phyloP scores from a whole-genome alignment of 2,113 vertebrate genomes.

The Phalacrocorax aristotelis region DNA sequence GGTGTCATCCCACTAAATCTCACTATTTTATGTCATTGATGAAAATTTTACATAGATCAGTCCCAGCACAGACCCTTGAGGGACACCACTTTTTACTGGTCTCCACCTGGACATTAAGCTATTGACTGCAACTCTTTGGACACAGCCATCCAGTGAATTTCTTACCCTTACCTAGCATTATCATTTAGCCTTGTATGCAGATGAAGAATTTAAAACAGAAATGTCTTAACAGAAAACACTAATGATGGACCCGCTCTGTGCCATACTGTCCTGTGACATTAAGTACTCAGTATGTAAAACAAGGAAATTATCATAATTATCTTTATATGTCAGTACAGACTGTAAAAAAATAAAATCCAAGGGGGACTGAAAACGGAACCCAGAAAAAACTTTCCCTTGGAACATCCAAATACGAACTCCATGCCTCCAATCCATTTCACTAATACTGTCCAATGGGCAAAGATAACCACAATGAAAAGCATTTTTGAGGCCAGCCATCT shows the following conservation, averaged over 20 bases:
- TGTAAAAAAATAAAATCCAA: neutral
- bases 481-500: neutral
- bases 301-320: neutral
- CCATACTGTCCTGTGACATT: neutral
- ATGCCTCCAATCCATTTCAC: neutral
- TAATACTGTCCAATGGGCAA: neutral
- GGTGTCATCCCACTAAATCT: neutral
- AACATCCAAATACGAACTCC: neutral
- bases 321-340: neutral
- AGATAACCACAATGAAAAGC: neutral
- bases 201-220: neutral
- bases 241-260: neutral
- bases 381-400: neutral
- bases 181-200: neutral
- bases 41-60: neutral
- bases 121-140: neutral
- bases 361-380: neutral
- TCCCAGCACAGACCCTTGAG: neutral
- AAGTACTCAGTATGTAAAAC: neutral
- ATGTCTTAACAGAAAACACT: neutral
- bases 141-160: neutral
- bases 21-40: neutral
- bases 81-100: neutral
- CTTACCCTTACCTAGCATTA: neutral
- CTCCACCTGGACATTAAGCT: neutral